Conservation (phyloP, 2,113 vertebrate species). For the Grammomys surdaster region DNA sequence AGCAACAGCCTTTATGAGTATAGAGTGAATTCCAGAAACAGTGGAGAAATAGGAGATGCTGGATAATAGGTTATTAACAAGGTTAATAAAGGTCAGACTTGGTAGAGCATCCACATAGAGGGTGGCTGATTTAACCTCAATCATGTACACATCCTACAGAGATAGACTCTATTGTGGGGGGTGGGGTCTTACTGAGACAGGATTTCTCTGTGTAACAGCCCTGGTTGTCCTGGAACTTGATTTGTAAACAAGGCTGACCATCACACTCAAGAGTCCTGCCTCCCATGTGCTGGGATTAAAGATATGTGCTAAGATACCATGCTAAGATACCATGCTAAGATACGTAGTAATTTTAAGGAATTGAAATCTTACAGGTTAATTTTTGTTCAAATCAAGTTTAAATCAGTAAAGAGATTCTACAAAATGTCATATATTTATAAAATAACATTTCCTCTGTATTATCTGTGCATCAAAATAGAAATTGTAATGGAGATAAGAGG, state of each 20-base stretch:
- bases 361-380: background rate
- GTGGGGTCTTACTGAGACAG: background rate
- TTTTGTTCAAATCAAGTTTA: slow-evolving; percentile 31
- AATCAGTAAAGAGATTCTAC: slow-evolving; percentile 5
- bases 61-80: background rate
- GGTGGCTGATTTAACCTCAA: background rate
- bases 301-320: too few species aligned
- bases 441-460: background rate
- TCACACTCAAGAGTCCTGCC: background rate
- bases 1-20: background rate
- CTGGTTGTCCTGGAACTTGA: background rate
- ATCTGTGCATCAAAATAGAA: background rate
- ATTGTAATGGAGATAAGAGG: background rate
- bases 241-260: background rate
- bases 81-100: background rate
- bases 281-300: background rate
- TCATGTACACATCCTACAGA: background rate
- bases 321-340: background rate
- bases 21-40: background rate
- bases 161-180: background rate
- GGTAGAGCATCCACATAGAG: background rate
- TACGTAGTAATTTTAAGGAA: background rate
- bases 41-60: background rate
- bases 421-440: slow-evolving; percentile 28
- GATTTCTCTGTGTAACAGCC: background rate